Conservation (phyloP, 2,113 vertebrate species). For the Scophthalmus maximus region DNA sequence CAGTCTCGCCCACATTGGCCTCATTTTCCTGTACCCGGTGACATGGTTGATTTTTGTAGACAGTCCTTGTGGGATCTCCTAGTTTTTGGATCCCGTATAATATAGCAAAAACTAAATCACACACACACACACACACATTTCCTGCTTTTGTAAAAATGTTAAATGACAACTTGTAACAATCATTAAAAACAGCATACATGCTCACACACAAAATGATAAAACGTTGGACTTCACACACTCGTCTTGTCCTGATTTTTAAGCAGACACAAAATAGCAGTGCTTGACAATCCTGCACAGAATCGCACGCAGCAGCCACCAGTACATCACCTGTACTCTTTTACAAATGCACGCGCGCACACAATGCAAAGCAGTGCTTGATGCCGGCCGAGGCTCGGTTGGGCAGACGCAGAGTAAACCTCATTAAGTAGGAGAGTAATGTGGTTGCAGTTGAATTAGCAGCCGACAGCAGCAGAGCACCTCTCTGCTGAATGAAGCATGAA, state of each 20-base stretch:
- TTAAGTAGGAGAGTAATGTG: constrained; percentile 65
- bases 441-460: constrained; percentile 71
- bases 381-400: constrained; percentile 28
- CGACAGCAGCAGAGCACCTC: constrained; percentile 46
- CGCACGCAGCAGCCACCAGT: background rate
- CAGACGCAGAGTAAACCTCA: constrained; percentile 60
- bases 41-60: too few relatives aligned
- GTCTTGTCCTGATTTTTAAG: background rate
- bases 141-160: background rate
- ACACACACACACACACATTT: background rate
- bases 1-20: too few relatives aligned
- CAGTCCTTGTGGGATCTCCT: too few relatives aligned
- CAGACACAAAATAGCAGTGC: background rate
- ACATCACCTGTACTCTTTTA: background rate
- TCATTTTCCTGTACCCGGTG: too few relatives aligned
- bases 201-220: too few relatives aligned
- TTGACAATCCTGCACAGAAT: background rate
- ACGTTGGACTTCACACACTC: too few relatives aligned
- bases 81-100: too few relatives aligned
- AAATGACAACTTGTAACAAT: too few relatives aligned
- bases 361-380: background rate
- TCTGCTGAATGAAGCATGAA: constrained; percentile 44
- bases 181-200: too few relatives aligned
- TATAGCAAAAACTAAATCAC: background rate
- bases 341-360: background rate